These are phyloP conservation scores for Scelioninae gen. 1 DNA, from an alignment of 2,888 invertebrate species.

Conservation along the genomic window DNA sequence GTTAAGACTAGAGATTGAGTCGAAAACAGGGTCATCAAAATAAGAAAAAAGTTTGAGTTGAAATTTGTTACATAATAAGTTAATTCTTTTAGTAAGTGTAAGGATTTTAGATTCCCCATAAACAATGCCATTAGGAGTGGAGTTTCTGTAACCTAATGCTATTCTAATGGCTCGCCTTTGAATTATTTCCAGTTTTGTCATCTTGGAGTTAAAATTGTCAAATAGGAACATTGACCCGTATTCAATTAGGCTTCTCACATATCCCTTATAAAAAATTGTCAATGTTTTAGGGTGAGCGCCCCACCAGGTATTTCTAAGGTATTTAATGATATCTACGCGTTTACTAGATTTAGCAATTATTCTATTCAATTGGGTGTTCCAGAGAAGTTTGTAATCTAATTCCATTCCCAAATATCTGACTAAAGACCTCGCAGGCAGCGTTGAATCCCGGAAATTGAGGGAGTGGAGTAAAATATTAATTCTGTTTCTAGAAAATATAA, in stretches of 20 bases:
- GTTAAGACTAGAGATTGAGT: neutral
- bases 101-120: neutral
- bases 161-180: neutral
- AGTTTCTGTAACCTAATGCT: neutral
- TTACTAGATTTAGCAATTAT: neutral
- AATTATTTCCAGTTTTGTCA: neutral
- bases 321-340: constrained; percentile 6
- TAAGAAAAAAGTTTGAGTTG: constrained; percentile 11
- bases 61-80: constrained; percentile 2
- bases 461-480: neutral
- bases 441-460: neutral
- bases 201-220: neutral
- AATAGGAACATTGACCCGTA: neutral
- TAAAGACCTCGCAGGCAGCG: neutral
- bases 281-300: constrained; percentile 12
- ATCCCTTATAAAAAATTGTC: neutral
- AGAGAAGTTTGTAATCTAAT: constrained; percentile 1
- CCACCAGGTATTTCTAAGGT: constrained; percentile 14
- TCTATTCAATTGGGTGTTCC: neutral
- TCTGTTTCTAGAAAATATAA: constrained; percentile 2
- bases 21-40: constrained; percentile 7
- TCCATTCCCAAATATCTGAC: neutral
- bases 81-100: no score
- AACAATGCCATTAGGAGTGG: neutral
- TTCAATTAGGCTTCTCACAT: neutral